Percentiles rank a stretch among this genome's conserved stretches.
Conservation (phyloP, 2,113 vertebrate species). For the Passerina amoena region DNA sequence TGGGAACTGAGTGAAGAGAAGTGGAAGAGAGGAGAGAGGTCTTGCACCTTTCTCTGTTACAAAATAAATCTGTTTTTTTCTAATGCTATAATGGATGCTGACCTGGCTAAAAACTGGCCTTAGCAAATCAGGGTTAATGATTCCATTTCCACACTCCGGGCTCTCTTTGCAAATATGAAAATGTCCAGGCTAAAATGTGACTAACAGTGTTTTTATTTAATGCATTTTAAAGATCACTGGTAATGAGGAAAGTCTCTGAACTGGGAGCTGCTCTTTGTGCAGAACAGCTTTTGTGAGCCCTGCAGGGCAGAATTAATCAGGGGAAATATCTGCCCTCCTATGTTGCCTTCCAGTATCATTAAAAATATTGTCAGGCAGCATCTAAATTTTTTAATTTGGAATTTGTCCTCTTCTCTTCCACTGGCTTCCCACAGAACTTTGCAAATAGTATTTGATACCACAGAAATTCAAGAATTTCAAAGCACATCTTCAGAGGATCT, state of each 20-base stretch:
- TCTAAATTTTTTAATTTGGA: background rate
- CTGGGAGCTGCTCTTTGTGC: background rate
- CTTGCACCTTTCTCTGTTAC: background rate
- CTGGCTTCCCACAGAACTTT: background rate
- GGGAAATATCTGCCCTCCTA: background rate
- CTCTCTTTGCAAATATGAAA: background rate
- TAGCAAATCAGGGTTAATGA: background rate
- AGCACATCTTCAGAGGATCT: background rate
- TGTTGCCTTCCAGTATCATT: background rate
- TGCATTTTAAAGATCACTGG: background rate
- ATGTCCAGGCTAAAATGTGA: background rate
- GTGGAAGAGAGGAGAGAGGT: background rate
- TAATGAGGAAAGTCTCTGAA: background rate
- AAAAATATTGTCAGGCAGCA: background rate
- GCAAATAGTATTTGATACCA: background rate
- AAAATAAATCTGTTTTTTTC: background rate
- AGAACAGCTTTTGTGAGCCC: background rate
- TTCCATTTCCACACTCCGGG: background rate
- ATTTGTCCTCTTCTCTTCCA: background rate
- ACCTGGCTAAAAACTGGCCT: background rate
- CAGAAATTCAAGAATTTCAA: background rate
- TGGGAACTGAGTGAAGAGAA: background rate
- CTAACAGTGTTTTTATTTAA: background rate
- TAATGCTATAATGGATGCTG: background rate
- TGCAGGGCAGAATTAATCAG: background rate